phyloP scores from a whole-genome alignment of 1,140 invertebrate genomes.

The Pectinophora gossypiella region DNA sequence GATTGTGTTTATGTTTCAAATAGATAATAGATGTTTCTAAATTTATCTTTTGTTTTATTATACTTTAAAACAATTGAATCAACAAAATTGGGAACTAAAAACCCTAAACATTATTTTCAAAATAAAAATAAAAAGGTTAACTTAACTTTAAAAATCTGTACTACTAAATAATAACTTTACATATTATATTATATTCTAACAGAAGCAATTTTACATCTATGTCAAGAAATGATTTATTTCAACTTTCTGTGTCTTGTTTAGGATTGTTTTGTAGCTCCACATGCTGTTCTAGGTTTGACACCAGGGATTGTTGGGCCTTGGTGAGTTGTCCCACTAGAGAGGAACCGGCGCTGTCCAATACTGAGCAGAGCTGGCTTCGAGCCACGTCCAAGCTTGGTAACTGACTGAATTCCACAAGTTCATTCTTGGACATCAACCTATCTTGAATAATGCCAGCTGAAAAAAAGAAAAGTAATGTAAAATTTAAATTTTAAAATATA shows the following conservation, averaged over 20 bases:
- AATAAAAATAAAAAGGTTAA: neutral
- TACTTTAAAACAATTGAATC: too few relatives aligned
- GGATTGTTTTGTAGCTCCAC: constrained; percentile 39
- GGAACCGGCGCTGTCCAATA: constrained; percentile 78
- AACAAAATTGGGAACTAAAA: too few relatives aligned
- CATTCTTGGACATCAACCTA: constrained; percentile 79
- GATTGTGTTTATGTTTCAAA: constrained; percentile 29
- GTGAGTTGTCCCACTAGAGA: constrained; percentile 80
- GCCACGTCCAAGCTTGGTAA: constrained; percentile 78
- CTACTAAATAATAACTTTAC: neutral
- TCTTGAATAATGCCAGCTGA: constrained; percentile 81
- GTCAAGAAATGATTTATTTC: too few relatives aligned
- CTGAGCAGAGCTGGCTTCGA: constrained; percentile 78
- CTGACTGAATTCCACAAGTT: constrained; percentile 79
- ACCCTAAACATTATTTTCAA: neutral
- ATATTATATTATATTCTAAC: neutral
- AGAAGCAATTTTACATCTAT: neutral
- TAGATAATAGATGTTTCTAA: neutral
- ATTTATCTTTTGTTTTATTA: neutral
- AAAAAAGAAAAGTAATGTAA: constrained; percentile 32
- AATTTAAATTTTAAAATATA: neutral
- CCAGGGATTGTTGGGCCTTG: constrained; percentile 79
- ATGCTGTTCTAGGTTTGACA: constrained; percentile 77
- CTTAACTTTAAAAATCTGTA: neutral
- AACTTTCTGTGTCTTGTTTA: constrained; percentile 16